Conservation (phyloP, 2,888 invertebrate genomes). For the Acleris laterana region DNA sequence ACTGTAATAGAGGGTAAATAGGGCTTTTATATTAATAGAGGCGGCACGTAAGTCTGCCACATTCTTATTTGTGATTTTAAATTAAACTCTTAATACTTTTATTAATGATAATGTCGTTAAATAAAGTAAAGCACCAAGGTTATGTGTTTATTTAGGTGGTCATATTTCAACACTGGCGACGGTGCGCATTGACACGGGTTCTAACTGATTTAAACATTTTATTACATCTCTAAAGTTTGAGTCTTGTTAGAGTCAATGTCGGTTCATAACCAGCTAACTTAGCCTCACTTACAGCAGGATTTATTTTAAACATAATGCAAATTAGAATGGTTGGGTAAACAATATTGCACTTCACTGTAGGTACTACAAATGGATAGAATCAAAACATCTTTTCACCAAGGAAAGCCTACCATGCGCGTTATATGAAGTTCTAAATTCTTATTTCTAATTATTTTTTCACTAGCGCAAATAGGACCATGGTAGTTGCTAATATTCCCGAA, state of each 20-base stretch:
- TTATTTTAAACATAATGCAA: conserved; percentile 50
- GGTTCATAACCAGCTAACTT: conserved; percentile 60
- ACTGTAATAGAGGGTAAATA: conserved; percentile 70
- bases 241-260: conserved; percentile 29
- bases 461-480: conserved; percentile 49
- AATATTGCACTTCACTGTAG: conserved; percentile 64
- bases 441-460: conserved; percentile 44
- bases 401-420: conserved; percentile 44
- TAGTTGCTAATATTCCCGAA: conserved; percentile 46
- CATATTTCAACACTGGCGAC: conserved; percentile 2
- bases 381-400: conserved; percentile 45
- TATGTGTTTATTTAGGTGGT: conserved; percentile 11
- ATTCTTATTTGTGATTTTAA: conserved; percentile 34
- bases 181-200: not conserved
- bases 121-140: conserved; percentile 22
- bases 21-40: conserved; percentile 64
- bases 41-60: conserved; percentile 29
- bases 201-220: not conserved
- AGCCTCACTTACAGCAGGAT: conserved; percentile 27
- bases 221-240: not conserved
- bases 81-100: conserved; percentile 24
- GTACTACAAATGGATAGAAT: conserved; percentile 55
- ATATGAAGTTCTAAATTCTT: conserved; percentile 42
- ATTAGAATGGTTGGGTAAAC: conserved; percentile 60
- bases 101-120: conserved; percentile 1